Evolutionary conservation across 1,140 invertebrate genomes (phyloP).

Genomic region (Cecropterus lyciades): DNA sequence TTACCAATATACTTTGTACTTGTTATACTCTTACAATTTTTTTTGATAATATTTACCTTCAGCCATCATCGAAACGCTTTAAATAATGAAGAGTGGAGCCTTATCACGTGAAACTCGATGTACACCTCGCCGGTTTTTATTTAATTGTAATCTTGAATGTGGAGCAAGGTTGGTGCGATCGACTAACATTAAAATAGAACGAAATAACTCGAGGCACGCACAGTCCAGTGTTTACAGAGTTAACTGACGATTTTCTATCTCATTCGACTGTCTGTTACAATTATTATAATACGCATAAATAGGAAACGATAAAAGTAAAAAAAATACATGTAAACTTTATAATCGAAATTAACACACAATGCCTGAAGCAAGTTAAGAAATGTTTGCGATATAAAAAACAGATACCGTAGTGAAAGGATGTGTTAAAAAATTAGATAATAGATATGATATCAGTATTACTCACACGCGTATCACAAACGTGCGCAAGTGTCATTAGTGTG

Average conservation of each 20-base stretch:
- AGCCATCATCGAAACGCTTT: conserved; percentile 5
- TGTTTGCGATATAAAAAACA: not conserved
- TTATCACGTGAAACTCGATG: conserved; percentile 34
- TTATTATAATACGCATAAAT: not conserved
- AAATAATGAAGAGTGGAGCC: conserved; percentile 18
- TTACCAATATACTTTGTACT: no score
- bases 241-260: conserved; percentile 23
- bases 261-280: conserved; percentile 12
- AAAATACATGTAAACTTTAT: not conserved
- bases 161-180: conserved; percentile 70
- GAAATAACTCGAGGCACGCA: conserved; percentile 65
- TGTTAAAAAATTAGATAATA: conserved; percentile 3
- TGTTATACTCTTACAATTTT: no score
- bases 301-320: no score
- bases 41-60: not conserved
- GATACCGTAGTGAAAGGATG: not conserved
- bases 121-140: conserved; percentile 47
- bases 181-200: conserved; percentile 71
- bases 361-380: no score
- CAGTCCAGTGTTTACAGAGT: conserved; percentile 20
- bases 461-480: not conserved
- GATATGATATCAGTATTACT: conserved; percentile 1
- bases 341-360: no score
- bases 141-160: conserved; percentile 70
- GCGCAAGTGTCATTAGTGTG: conserved; percentile 2